Evolutionary conservation across 2,888 invertebrate species (phyloP), one percentile per base, ranked within the genome.

Genomic region (Sympetrum striolatum): DNA sequence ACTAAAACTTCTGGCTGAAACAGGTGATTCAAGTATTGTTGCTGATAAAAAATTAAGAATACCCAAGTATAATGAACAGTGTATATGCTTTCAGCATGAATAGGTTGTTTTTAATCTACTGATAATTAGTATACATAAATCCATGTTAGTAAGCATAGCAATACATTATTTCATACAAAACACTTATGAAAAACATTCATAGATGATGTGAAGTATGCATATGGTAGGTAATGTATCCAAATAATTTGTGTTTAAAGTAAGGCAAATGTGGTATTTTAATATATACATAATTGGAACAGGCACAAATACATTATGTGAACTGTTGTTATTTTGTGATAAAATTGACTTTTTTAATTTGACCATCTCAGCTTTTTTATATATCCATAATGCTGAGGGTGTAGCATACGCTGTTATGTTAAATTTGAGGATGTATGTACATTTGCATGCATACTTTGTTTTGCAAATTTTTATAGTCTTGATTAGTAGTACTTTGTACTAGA

Each of bases 391-490:
- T 86, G 64, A 86, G 60, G 60, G n/a, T 86, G 86, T 86, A 86
- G 86, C 86, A 60, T 86, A 86, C 60, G 37, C 86, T 86, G 60
- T 86, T 86, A 37, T 86, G 86, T 86, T 58, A 86, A 86, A 37
- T 37, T 86, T 48, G 86, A 86, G 86, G 86, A 64, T 86, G 86
- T 86, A 64, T 86, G 86, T 86, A 86, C 35, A 86, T 86, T 86
- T 86, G 86, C 86, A 86, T 86, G 86, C 37, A 86, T 37, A 39
- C 86, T 86, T 86, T 86, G 86, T 86, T 86, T 86, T 86, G 86
- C 60, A 86, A 86, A 86, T 86, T 86, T 86, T 86, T 86, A 73
- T 73, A 86, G 86, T 39, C 86, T 53, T 86, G 86, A 86, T 58
- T 86, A 37, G 53, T 64, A 60, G 86, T 37, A 86, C 58, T 64